phyloP scores from a whole-genome alignment of 2,888 invertebrate species.

The Sclerodermus sp. region DNA sequence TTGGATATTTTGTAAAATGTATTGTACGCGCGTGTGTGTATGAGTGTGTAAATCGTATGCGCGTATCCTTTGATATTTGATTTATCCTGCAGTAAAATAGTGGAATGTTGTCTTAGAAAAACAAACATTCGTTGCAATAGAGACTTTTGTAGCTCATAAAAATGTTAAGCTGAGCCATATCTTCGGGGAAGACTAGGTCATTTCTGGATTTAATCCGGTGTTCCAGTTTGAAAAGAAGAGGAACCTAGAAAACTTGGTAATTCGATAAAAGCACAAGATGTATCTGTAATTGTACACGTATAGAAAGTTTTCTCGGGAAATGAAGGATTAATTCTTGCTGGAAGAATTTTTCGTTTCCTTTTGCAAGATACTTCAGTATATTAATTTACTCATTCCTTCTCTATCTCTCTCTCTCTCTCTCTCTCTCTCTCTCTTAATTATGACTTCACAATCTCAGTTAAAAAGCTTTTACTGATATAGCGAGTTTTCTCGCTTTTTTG shows the following conservation, averaged over 20 bases:
- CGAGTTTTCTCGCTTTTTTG: constrained; percentile 8
- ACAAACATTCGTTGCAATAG: no score
- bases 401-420: neutral
- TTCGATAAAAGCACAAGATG: neutral
- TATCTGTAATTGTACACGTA: neutral
- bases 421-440: constrained; percentile 5
- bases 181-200: neutral
- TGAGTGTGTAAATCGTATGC: no score
- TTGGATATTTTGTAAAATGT: no score
- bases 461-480: constrained; percentile 11
- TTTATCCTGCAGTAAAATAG: no score
- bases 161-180: no score
- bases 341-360: neutral
- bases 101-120: no score
- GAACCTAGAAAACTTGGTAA: neutral
- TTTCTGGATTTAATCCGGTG: neutral
- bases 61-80: no score
- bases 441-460: constrained; percentile 18
- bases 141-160: no score
- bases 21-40: no score
- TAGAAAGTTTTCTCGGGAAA: neutral
- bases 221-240: neutral
- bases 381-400: no score
- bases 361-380: no score
- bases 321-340: constrained; percentile 16